Evolutionary conservation across 2,888 invertebrate species (phyloP).

Genomic region (Nemotelus nigrinus): DNA sequence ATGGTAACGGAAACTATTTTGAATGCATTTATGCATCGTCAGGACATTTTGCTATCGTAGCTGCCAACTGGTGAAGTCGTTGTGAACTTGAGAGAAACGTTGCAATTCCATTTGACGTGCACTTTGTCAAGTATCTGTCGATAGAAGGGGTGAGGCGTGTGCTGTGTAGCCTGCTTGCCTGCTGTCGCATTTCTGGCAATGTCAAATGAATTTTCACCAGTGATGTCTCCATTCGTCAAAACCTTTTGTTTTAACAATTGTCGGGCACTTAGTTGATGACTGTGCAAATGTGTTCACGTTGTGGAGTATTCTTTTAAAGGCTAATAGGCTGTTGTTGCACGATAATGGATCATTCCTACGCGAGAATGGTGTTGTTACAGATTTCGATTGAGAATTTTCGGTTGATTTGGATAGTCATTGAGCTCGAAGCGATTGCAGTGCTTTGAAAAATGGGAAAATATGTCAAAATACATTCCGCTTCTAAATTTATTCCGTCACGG

Average conservation of each 20-base stretch:
- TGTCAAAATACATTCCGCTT: no score
- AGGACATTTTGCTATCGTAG: conserved; percentile 21
- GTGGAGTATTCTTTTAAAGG: not conserved
- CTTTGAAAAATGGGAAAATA: no score
- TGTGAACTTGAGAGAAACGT: conserved; percentile 17
- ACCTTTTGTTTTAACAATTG: not conserved
- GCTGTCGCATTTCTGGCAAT: conserved; percentile 9
- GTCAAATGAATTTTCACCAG: not conserved
- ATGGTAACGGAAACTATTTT: conserved; percentile 27
- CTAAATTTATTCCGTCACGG: no score
- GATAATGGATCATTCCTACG: no score
- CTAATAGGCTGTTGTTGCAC: no score
- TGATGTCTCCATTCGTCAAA: conserved; percentile 27
- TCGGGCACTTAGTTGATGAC: conserved; percentile 4
- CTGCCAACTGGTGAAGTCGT: conserved; percentile 20
- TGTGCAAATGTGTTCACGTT: not conserved
- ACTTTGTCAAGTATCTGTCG: conserved; percentile 3
- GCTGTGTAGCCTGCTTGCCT: not conserved
- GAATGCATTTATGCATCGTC: conserved; percentile 35
- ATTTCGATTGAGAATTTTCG: no score
- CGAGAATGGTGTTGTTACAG: no score
- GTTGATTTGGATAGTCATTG: no score
- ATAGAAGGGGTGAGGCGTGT: not conserved
- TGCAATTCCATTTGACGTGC: conserved; percentile 4
- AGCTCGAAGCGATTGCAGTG: no score